A percentile compares a stretch with the other conserved stretches of the same genome.
phyloP scores from a whole-genome alignment of 1,140 invertebrate genomes.

The Drosophila subobscura region DNA sequence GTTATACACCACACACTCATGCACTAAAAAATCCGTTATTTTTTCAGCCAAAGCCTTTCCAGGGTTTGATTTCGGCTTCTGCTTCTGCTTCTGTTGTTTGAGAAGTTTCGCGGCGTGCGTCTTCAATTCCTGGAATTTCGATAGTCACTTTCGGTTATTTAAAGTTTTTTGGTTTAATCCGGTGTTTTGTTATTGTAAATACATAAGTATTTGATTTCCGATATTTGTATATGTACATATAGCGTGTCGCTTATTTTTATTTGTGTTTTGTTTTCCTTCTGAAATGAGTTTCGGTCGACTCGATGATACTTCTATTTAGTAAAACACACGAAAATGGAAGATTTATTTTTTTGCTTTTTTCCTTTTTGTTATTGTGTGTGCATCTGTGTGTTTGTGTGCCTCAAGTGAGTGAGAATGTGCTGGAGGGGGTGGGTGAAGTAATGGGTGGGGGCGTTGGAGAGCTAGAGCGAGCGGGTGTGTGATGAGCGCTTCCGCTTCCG shows the following conservation, averaged over 20 bases:
- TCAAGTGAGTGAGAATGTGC: conserved; percentile 46
- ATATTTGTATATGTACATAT: conserved; percentile 26
- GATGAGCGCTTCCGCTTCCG: conserved; percentile 59
- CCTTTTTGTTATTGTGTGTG: conserved; percentile 14
- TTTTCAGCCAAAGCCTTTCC: conserved; percentile 11
- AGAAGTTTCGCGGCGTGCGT: conserved; percentile 2
- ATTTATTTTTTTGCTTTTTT: conserved; percentile 7
- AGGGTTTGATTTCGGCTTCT: conserved; percentile 16
- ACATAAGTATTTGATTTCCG: conserved; percentile 24
- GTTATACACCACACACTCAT: not conserved
- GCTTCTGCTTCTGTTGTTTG: conserved; percentile 11
- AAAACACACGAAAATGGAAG: conserved; percentile 28
- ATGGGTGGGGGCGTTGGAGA: conserved; percentile 12
- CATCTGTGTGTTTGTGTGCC: conserved; percentile 5
- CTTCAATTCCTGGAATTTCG: conserved; percentile 46
- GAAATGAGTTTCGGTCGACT: conserved; percentile 62
- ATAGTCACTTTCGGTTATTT: conserved; percentile 63
- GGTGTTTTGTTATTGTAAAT: conserved; percentile 32
- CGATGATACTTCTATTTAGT: conserved; percentile 74
- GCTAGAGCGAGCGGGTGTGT: conserved; percentile 18
- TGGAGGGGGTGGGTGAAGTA: conserved; percentile 7
- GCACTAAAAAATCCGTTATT: conserved; percentile 27
- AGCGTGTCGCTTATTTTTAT: conserved; percentile 3
- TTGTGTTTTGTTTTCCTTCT: conserved; percentile 59
- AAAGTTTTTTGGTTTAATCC: conserved; percentile 54